Evolutionary conservation across 2,113 vertebrate genomes (phyloP), one percentile per base, ranked within the genome.

Genomic region (Coturnix japonica): DNA sequence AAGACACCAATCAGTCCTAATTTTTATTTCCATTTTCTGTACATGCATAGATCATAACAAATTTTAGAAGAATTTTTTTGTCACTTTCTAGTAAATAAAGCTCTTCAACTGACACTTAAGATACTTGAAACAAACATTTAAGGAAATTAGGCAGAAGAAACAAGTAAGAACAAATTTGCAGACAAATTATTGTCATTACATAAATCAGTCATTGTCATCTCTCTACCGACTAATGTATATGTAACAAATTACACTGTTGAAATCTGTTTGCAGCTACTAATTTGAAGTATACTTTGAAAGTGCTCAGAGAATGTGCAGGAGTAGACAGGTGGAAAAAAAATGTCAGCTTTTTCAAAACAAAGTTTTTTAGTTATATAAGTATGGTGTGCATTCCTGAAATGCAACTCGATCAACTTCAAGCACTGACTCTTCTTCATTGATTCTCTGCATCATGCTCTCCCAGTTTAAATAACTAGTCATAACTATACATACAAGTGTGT

Each of bases 1-100:
- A 12, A 3, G 6, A 57, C 4, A 60, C 0, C 4, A 35, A 5
- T 43, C 0, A 4, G 1, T 9, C 30, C 3, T 4, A 59, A 13
- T 3, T 26, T 8, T 81, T 79, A 73, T 65, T 87, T 85, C 44
- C 15, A 16, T 10, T 60, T 72, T 72, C 43, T 39, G 2, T 37
- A 61, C 13, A 73, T 8, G 13, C 7, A 8, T 20, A 66, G 7
- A 49, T 35, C 13, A 10, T 44, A 72, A 86, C 18, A 59, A 65
- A 79, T 49, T 84, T 74, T 69, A 44, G 9, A 59, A 51, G 7
- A 46, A 64, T 23, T 46, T 0, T 39, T 57, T 72, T 41, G 21
- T 12, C 12, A 17, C 22, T 69, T 75, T 16, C 21, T 51, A 41
- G 53, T 83, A 64, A 90, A 60, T 15, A 65, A 71, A 72, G 2